Percentiles rank a stretch among this genome's conserved stretches.
Conservation (phyloP, 2,888 invertebrate species). For the Drosophila mayaguana region DNA sequence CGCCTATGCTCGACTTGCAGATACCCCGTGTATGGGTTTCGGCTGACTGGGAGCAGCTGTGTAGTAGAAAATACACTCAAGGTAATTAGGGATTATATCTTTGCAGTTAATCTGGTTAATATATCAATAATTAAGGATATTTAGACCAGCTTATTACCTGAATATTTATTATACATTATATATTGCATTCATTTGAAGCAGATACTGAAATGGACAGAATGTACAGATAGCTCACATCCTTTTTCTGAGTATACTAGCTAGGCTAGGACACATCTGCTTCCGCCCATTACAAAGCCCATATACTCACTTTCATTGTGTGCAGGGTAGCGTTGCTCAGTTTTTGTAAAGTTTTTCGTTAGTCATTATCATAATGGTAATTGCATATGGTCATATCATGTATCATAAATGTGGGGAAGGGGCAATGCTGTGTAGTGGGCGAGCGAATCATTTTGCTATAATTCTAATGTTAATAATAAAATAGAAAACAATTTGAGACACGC, state of each 20-base stretch:
- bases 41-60: background rate
- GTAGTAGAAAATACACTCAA: background rate
- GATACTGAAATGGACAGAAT: no score
- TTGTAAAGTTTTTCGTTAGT: conserved; percentile 7
- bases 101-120: background rate
- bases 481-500: conserved; percentile 73
- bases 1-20: background rate
- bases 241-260: background rate
- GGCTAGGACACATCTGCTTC: background rate
- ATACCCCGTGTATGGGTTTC: background rate
- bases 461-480: conserved; percentile 65
- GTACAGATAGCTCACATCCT: background rate
- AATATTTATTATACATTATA: no score
- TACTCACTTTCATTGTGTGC: no score
- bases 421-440: background rate
- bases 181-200: no score
- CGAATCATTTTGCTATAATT: conserved; percentile 39
- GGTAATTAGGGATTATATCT: background rate
- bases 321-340: conserved; percentile 10
- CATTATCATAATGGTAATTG: conserved; percentile 40
- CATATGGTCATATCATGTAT: conserved; percentile 12
- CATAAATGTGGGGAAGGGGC: background rate
- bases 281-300: background rate
- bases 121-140: background rate
- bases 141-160: no score